phyloP scores from a whole-genome alignment of 2,888 invertebrate genomes.

The Meiosimyza platycephala region DNA sequence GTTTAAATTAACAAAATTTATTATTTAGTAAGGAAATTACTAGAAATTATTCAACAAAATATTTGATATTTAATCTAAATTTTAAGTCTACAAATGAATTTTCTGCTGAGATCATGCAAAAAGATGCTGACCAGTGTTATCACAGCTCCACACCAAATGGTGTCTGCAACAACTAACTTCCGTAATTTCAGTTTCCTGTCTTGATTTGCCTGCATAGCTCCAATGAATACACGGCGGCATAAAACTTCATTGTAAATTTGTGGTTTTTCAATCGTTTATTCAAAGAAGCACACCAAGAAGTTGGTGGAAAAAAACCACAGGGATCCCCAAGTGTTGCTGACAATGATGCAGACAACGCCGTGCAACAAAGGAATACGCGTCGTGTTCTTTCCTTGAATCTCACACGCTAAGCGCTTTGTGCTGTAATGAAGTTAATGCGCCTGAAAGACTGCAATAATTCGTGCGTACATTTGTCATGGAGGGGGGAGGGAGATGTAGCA shows the following conservation, averaged over 20 bases:
- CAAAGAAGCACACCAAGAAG: constrained; percentile 23
- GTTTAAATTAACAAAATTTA: too few species aligned
- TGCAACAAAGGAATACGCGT: constrained; percentile 20
- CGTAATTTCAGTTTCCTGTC: neutral
- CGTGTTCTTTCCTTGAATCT: constrained; percentile 26
- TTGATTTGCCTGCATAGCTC: neutral
- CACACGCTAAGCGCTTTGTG: constrained; percentile 11
- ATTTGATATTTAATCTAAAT: too few species aligned
- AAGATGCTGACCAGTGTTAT: constrained; percentile 3
- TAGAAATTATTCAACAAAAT: too few species aligned
- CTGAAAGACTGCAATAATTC: constrained; percentile 34
- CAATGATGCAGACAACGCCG: neutral
- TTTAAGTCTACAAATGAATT: too few species aligned
- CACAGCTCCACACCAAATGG: constrained; percentile 22
- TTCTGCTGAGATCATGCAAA: too few species aligned
- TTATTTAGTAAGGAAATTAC: too few species aligned
- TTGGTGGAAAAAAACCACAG: constrained; percentile 38
- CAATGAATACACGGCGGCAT: constrained; percentile 5
- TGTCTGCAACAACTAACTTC: neutral
- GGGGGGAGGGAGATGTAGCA: neutral
- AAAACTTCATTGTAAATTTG: constrained; percentile 38
- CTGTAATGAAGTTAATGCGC: constrained; percentile 38
- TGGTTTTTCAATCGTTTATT: constrained; percentile 35
- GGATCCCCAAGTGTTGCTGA: constrained; percentile 32
- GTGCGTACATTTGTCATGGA: constrained; percentile 19